Percentiles rank a stretch among this genome's conserved stretches.
Conservation (phyloP, 2,888 invertebrate genomes). For the Chymomyza procnemis region DNA sequence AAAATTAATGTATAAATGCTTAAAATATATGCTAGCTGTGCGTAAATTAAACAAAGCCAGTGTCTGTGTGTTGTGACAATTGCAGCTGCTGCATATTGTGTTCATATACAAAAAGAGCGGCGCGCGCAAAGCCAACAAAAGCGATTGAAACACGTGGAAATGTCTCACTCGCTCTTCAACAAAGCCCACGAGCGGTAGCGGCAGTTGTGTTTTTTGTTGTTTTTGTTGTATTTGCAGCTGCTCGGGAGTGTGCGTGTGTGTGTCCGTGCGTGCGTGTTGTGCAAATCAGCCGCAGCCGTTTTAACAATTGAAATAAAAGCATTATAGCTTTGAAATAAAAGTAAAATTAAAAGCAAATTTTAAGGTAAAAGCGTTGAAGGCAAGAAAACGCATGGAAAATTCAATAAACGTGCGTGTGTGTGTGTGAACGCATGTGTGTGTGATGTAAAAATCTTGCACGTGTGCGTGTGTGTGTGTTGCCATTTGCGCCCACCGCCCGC, state of each 20-base stretch:
- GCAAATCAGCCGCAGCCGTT: conserved; percentile 45
- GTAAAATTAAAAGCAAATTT: no score
- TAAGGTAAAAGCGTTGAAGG: no score
- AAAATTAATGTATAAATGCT: not conserved
- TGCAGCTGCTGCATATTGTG: not conserved
- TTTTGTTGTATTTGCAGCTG: no score
- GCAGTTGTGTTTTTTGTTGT: conserved; percentile 43
- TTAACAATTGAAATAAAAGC: conserved; percentile 47
- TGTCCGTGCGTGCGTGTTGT: conserved; percentile 46
- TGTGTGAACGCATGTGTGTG: not conserved
- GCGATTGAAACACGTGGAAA: not conserved
- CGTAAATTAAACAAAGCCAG: not conserved
- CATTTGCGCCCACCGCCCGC: conserved; percentile 29
- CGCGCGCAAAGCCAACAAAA: not conserved
- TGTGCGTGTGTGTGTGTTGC: conserved; percentile 19
- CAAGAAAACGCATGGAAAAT: conserved; percentile 69
- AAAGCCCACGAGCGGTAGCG: conserved; percentile 27
- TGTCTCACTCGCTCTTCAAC: not conserved
- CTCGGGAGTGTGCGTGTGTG: conserved; percentile 56
- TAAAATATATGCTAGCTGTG: not conserved
- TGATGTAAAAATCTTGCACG: conserved; percentile 5
- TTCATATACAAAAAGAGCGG: not conserved
- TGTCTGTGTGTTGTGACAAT: not conserved
- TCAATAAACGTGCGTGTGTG: conserved; percentile 54
- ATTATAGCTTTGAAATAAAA: conserved; percentile 39